These are phyloP conservation scores for Paguma larvata DNA, from an alignment of 2,797 vertebrate genomes.

Conservation along the genomic window DNA sequence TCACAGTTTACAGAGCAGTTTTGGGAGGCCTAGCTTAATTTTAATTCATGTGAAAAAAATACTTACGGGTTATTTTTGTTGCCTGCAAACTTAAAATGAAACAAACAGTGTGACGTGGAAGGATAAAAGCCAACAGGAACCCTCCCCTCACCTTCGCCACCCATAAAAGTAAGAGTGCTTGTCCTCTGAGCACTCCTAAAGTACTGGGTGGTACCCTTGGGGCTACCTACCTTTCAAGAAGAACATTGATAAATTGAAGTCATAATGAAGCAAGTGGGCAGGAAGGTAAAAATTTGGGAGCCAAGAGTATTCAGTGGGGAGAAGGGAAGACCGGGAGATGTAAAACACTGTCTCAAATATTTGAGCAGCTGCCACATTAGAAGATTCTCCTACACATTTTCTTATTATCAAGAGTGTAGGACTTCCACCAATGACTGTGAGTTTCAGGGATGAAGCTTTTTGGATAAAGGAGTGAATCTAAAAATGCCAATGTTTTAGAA, in stretches of 20 bases:
- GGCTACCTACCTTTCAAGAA: background rate
- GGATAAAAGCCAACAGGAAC: background rate
- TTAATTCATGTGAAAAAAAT: background rate
- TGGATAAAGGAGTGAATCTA: background rate
- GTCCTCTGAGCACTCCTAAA: background rate
- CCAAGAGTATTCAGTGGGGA: too few relatives aligned
- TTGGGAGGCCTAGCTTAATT: background rate
- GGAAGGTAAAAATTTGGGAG: background rate
- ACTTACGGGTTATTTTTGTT: background rate
- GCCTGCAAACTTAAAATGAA: slow-evolving; percentile 21
- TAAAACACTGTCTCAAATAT: background rate
- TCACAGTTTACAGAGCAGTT: background rate
- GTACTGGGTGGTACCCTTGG: background rate
- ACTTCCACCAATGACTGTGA: background rate
- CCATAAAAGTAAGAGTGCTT: background rate
- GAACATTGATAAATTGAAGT: background rate
- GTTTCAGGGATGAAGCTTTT: background rate
- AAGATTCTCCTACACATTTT: background rate
- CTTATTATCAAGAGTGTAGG: background rate
- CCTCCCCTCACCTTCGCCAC: too few relatives aligned
- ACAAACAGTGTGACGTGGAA: background rate
- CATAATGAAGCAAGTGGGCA: background rate
- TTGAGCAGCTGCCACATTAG: background rate
- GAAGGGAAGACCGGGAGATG: background rate
- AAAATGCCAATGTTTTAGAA: background rate